Evolutionary conservation across 2,888 invertebrate species (phyloP).

Genomic region (Lycocerus yunnanus): DNA sequence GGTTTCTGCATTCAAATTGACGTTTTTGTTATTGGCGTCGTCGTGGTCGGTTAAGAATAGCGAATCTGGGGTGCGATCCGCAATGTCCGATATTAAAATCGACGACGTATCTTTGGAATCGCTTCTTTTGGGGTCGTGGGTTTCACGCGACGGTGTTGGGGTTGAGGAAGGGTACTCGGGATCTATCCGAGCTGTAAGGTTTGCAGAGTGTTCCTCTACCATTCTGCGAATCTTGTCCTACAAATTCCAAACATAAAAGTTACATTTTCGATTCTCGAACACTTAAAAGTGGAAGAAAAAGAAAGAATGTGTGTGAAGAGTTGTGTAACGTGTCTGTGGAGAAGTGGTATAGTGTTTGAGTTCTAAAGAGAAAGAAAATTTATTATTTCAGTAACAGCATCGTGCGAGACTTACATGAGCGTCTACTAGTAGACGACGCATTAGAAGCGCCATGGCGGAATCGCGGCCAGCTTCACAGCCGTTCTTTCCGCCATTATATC

Average conservation of each 20-base stretch:
- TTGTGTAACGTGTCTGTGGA: background rate
- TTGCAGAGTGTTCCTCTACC: constrained; percentile 80
- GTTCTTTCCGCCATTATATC: constrained; percentile 25
- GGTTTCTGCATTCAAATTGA: constrained; percentile 1
- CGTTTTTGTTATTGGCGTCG: constrained; percentile 34
- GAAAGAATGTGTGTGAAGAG: background rate
- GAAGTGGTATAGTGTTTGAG: background rate
- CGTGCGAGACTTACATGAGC: constrained; percentile 68
- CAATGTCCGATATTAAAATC: constrained; percentile 25
- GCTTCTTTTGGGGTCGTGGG: constrained; percentile 40
- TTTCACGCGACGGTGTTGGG: constrained; percentile 45
- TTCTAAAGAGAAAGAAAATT: background rate
- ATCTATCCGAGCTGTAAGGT: constrained; percentile 51
- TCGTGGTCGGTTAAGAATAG: constrained; percentile 26
- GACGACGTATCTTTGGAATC: constrained; percentile 39
- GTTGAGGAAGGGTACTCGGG: constrained; percentile 50
- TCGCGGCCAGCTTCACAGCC: constrained; percentile 58
- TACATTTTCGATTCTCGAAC: background rate
- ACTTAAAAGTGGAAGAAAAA: background rate
- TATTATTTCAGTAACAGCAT: background rate
- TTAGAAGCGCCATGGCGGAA: constrained; percentile 84
- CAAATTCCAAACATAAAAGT: constrained; percentile 28
- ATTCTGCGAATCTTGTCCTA: constrained; percentile 67
- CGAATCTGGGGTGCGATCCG: constrained; percentile 22
- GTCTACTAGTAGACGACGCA: constrained; percentile 84